Evolutionary conservation across 2,113 vertebrate genomes (phyloP), one percentile per base, ranked within the genome.

Genomic region (Eudyptes chrysolophus): DNA sequence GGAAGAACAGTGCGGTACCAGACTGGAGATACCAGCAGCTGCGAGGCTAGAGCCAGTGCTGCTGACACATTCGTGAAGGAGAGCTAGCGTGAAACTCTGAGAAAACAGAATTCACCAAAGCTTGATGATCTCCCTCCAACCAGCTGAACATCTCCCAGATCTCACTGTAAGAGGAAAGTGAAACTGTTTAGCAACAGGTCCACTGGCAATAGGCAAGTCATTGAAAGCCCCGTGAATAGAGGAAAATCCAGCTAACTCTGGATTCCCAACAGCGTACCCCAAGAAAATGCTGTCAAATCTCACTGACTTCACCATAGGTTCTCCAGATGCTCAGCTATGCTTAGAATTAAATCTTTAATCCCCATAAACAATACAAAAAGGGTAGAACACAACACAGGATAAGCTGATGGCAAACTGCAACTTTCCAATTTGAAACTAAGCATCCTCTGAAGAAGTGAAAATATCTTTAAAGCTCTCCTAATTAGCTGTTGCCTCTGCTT

Each of bases 171-270:
- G 40, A 54, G 48, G 21, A 66, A 49, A 92, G 26, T 2, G 26
- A 49, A 83, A 78, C 55, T 27, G 10, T 32, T 79, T 72, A 46
- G 70, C 36, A 60, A 62, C 24, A 74, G 42, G 42, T 26, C 36
- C 42, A 15, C 18, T 54, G 51, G 32, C 0, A 1, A 64, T 0
- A 29, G n/a, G 32, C 58, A 82, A 34, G 26, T 30, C 61, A 52
- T 3, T 2, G 24, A 66, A 22, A 58, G 72, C n/a, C 27, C 49
- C 16, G 5, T 0, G 6, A 52, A 32, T 0, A 46, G 38, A 42
- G 34, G 51, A 65, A 84, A 77, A 80, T 36, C n/a, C 51, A 76
- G 7, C 30, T 11, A 36, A 24, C 11, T 62, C 34, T 11, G 5
- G 15, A 38, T 49, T 69, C 61, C 72, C 72, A 65, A 26, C 36